Evolutionary conservation across 30 jellyfish, hydroid and myxozoan genomes (phyloP), one percentile per base, ranked within the genome.

Genomic region (Hydra vulgaris): DNA sequence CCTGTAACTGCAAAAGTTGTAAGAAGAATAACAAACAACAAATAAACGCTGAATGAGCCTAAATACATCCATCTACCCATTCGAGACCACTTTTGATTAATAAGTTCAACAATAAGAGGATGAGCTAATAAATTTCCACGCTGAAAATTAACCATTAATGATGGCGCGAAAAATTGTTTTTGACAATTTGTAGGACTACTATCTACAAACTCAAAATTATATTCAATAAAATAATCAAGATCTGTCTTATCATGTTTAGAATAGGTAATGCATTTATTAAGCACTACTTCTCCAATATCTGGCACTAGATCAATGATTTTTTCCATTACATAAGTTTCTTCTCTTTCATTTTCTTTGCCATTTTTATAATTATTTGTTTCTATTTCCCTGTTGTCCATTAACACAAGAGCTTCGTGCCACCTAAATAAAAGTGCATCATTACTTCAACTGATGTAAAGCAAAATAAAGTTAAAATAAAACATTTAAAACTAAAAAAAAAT

Each of bases 231-330:
- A 83, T 71, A 91, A 16, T 91, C 96, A 17, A 20, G 68, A 74
- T 84, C 86, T 15, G 70, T 81, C 18, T 79, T 71, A 19, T 85
- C 92, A 19, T 27, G 24, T 17, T 76, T 81, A 16, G 95, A 79
- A 23, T 86, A 81, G 17, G 25, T 79, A 22, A 91, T 72, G 82
- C 97, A 91, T 70, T 83, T 82, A 71, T 91, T 82, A 26, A 91
- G 85, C 7, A 82, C 97, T n/a, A 77, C 86, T 66, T 86, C 91
- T 0, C 96, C 97, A 1, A 91, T 89, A 20, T 83, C 89, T 0
- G 97, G 97, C 8, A 95, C 97, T 7, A 78, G 78, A 7, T 54
- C 72, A 7, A 91, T 91, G 25, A 91, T 85, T 70, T 91, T 91
- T 22, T 84, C 72, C 96, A 91, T 86, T 0, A 95, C 95, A 19